Conservation (phyloP, 2,113 vertebrate genomes). For the Desmodus rotundus region DNA sequence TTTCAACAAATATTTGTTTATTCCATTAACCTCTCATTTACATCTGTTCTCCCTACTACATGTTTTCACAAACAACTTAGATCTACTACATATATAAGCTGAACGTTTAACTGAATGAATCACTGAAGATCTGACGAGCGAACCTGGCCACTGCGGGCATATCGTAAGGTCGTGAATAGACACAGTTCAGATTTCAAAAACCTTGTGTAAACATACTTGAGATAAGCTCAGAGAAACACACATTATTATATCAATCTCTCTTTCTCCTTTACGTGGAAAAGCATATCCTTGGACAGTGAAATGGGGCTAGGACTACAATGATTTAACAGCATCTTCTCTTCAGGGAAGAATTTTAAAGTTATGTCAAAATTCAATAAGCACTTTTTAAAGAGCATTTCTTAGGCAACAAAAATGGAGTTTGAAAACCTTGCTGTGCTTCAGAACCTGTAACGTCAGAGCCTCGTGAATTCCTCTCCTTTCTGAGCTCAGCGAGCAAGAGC, state of each 20-base stretch:
- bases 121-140: background rate
- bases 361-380: background rate
- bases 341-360: background rate
- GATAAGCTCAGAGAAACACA: background rate
- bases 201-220: background rate
- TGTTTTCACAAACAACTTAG: conserved; percentile 16
- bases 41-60: background rate
- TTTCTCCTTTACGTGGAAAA: background rate
- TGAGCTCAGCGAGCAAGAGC: background rate
- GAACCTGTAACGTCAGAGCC: background rate
- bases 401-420: background rate
- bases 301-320: background rate
- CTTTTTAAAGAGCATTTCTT: background rate
- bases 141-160: background rate
- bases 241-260: background rate
- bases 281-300: background rate
- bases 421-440: background rate
- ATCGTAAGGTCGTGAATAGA: background rate
- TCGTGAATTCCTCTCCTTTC: background rate
- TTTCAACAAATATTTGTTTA: background rate
- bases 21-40: background rate
- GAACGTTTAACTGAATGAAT: background rate
- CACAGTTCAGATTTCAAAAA: background rate
- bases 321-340: background rate
- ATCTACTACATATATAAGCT: background rate